A percentile compares a stretch with the other conserved stretches of the same genome.
These are phyloP conservation scores for Trissolcus basalis DNA, from an alignment of 1,140 invertebrate genomes.

Conservation along the genomic window DNA sequence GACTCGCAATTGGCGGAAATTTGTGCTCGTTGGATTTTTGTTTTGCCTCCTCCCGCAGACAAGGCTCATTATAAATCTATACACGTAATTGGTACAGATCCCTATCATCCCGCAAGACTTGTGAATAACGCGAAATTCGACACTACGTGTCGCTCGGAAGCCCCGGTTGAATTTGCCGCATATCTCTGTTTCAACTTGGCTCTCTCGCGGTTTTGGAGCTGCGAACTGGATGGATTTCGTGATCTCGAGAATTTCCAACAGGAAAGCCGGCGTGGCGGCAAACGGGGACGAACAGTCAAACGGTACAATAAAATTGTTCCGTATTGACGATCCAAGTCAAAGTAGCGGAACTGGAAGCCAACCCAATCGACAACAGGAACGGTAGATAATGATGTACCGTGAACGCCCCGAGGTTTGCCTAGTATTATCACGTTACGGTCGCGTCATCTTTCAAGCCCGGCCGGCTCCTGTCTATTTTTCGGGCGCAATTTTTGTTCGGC, in stretches of 20 bases:
- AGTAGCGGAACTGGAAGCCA: constrained; percentile 42
- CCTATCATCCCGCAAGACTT: constrained; percentile 25
- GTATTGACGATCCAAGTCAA: constrained; percentile 26
- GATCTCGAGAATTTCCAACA: too few species aligned
- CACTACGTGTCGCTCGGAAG: constrained; percentile 64
- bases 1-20: too few species aligned
- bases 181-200: too few species aligned
- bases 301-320: constrained; percentile 41
- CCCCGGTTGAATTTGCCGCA: constrained; percentile 2
- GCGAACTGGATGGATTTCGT: too few species aligned
- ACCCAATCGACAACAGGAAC: constrained; percentile 40
- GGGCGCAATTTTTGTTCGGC: too few species aligned
- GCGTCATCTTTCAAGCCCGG: neutral
- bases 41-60: too few species aligned
- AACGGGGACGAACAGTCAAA: constrained; percentile 6
- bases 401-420: constrained; percentile 16
- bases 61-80: too few species aligned
- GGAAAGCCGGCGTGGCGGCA: too few species aligned
- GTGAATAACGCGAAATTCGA: constrained; percentile 58
- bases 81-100: constrained; percentile 59
- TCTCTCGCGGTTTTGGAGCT: too few species aligned
- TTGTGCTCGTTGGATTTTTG: too few species aligned
- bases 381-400: constrained; percentile 48
- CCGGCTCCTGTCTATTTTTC: neutral
- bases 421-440: constrained; percentile 57